These are phyloP conservation scores for Ennomos erosarius DNA, from an alignment of 2,888 invertebrate genomes.

Conservation along the genomic window DNA sequence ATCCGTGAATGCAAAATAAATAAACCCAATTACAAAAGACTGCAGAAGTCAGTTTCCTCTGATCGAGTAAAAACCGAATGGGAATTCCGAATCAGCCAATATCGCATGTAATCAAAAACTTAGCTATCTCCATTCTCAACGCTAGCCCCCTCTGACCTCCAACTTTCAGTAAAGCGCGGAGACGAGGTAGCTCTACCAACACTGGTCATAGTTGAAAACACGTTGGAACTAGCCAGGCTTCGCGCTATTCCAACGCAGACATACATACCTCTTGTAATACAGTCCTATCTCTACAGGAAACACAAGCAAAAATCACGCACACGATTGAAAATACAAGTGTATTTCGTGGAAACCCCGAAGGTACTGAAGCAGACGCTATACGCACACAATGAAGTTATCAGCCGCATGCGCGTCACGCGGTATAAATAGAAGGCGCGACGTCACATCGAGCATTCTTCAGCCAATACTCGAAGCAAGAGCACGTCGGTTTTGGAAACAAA, in stretches of 20 bases:
- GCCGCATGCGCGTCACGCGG: conserved; percentile 52
- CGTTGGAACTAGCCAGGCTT: conserved; percentile 58
- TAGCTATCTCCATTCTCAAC: conserved; percentile 11
- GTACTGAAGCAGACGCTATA: conserved; percentile 53
- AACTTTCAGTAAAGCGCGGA: conserved; percentile 30
- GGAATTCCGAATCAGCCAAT: conserved; percentile 55
- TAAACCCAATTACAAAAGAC: conserved; percentile 46
- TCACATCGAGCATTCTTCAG: conserved; percentile 59
- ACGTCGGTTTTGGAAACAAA: conserved; percentile 59
- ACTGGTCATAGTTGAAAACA: conserved; percentile 49
- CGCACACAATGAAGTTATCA: conserved; percentile 60
- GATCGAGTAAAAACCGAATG: conserved; percentile 59
- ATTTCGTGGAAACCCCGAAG: conserved; percentile 71
- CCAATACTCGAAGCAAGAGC: conserved; percentile 51
- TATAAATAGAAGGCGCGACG: conserved; percentile 53
- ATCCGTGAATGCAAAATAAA: conserved; percentile 40
- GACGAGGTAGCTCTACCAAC: conserved; percentile 45
- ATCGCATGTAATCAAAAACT: conserved; percentile 39
- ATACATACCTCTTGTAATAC: conserved; percentile 43
- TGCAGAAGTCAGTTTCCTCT: conserved; percentile 49
- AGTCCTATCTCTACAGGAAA: conserved; percentile 42
- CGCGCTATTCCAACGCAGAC: conserved; percentile 51
- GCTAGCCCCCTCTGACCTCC: conserved; percentile 45
- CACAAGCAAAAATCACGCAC: conserved; percentile 48
- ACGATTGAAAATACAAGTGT: conserved; percentile 50